Evolutionary conservation across 2,888 invertebrate genomes (phyloP).

Genomic region (Dione vanillae): DNA sequence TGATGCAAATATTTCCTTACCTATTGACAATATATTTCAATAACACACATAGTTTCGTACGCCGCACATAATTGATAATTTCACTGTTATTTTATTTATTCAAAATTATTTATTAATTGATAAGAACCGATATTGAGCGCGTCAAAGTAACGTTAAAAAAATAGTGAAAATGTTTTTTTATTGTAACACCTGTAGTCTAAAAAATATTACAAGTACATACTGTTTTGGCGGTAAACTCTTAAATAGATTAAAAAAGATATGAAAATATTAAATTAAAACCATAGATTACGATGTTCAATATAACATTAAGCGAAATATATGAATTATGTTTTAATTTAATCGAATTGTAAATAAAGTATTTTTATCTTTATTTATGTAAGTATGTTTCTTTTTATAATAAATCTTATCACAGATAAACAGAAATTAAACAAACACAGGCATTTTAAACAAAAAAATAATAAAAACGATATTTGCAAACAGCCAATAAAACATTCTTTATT

Average conservation of each 20-base stretch:
- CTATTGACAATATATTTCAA: no score
- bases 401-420: constrained; percentile 19
- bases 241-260: neutral
- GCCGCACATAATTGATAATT: no score
- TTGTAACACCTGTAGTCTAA: no score
- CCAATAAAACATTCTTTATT: neutral
- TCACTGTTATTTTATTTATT: no score
- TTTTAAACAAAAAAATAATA: neutral
- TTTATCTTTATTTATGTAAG: neutral
- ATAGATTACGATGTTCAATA: neutral
- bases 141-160: no score
- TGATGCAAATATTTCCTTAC: no score
- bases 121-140: no score
- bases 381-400: constrained; percentile 7
- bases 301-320: neutral
- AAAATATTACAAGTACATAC: neutral
- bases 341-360: constrained; percentile 5
- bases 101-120: no score
- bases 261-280: neutral
- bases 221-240: neutral
- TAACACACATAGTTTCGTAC: no score
- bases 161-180: no score
- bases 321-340: neutral
- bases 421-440: neutral
- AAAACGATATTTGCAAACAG: neutral